Conservation (phyloP, 1,140 invertebrate genomes). For the Saccostrea glomerata region DNA sequence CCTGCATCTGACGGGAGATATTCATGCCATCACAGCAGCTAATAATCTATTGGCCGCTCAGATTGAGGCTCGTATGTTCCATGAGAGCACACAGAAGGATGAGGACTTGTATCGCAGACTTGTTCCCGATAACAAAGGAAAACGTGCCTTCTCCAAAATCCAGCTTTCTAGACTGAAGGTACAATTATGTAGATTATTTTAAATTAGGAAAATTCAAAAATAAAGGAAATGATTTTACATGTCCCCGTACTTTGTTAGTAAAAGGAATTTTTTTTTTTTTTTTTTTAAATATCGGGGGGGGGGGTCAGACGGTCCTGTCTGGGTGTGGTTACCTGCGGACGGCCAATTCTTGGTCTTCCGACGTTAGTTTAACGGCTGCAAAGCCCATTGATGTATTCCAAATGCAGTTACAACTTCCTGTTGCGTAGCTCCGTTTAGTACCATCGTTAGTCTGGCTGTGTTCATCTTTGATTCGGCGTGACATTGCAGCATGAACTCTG, state of each 20-base stretch:
- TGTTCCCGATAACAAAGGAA: conserved; percentile 88
- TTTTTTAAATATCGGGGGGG: too few relatives aligned
- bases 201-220: background rate
- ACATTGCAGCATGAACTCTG: too few relatives aligned
- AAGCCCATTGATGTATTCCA: too few relatives aligned
- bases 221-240: background rate
- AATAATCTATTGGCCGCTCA: conserved; percentile 96
- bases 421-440: too few relatives aligned
- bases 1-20: conserved; percentile 98
- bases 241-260: background rate
- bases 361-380: too few relatives aligned
- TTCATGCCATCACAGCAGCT: conserved; percentile 98
- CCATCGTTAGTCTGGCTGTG: too few relatives aligned
- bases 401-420: too few relatives aligned
- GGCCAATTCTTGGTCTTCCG: too few relatives aligned
- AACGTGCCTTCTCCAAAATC: conserved; percentile 88
- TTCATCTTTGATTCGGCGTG: too few relatives aligned
- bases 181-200: background rate
- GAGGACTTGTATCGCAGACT: conserved; percentile 91
- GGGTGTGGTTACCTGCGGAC: too few relatives aligned
- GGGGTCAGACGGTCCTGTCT: too few relatives aligned
- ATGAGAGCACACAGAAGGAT: conserved; percentile 94
- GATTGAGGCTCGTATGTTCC: conserved; percentile 95
- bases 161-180: conserved; percentile 87
- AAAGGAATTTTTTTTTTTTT: background rate